Conservation (phyloP, 2,797 vertebrate genomes). For the Rhinella marina region DNA sequence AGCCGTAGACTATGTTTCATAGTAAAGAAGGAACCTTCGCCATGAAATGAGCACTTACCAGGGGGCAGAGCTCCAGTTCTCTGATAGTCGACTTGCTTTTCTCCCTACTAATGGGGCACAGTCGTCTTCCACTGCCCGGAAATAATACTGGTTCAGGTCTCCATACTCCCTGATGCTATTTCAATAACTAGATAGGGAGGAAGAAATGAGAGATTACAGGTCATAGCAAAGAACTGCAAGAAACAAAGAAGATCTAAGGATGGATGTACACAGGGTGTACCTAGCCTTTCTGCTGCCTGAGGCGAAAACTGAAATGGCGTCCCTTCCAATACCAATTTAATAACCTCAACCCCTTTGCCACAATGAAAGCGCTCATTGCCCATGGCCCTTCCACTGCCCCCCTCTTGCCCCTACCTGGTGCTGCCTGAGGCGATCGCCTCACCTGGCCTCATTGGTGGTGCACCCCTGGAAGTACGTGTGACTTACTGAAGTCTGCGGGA, state of each 20-base stretch:
- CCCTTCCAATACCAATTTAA: too few relatives aligned
- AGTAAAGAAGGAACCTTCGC: not conserved
- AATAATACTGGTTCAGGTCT: conserved; percentile 96
- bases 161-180: conserved; percentile 96
- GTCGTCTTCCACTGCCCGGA: conserved; percentile 90
- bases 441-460: too few relatives aligned
- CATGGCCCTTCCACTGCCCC: too few relatives aligned
- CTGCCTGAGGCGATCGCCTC: too few relatives aligned
- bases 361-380: too few relatives aligned
- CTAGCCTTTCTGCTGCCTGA: too few relatives aligned
- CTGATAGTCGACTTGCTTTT: conserved; percentile 86
- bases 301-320: too few relatives aligned
- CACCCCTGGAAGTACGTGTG: not conserved
- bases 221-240: not conserved
- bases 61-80: conserved; percentile 78
- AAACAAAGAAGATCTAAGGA: not conserved
- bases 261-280: not conserved
- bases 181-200: conserved; percentile 85
- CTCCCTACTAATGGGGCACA: conserved; percentile 88
- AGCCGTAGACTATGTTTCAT: not conserved
- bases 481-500: conserved; percentile 98
- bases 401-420: too few relatives aligned
- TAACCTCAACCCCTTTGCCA: too few relatives aligned
- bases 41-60: conserved; percentile 73
- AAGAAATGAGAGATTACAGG: not conserved